Base-by-base conservation (phyloP, 2,888 invertebrate species). In the Lasioglossum leucozonium region DNA sequence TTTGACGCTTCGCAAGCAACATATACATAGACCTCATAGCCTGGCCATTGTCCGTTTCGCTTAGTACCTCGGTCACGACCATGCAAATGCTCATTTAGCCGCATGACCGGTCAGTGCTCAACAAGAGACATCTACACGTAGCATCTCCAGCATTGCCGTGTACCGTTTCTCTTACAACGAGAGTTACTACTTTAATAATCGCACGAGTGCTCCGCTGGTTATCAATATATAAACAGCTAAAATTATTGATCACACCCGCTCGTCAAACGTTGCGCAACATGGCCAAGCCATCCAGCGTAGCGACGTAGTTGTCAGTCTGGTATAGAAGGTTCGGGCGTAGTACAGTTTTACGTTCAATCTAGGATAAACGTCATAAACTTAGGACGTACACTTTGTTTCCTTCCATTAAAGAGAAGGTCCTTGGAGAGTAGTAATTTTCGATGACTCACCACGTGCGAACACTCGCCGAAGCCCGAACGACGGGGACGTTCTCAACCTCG, bases 21-120 rank as follows among this genome's bases (percentile, higher is more conserved):
- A 58, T 58, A 26, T n/a, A n/a, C n/a, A n/a, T 1, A 26, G 58
- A 58, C 11, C 13, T 26, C n/a, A 13, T 13, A 58, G 58, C 26
- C 26, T 58, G 11, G 58, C 26, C 26, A 58, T 58, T 58, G 58
- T 58, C 58, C 13, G 58, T 58, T 26, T 26, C 58, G 58, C 13
- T 58, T 58, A 58, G 58, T 58, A 67, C 30, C 34, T 40, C 77
- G 67, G 44, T 37, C 40, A 55, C 62, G 58, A 58, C 26, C 58
- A 58, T 58, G 58, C 58, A 58, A 58, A 72, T 44, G 72, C 44
- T 58, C 58, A 58, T 58, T 58, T 58, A 58, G 58, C 26, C 26
- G 26, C 58, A 58, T 58, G 26, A 58, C 13, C 58, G 26, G 26
- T 58, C 26, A 26, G 58, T 26, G 13, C 26, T 26, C 58, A 13